Percentiles rank a stretch among this genome's conserved stretches.
phyloP scores from a whole-genome alignment of 2,797 vertebrate species.

The Peromyscus nudipes region DNA sequence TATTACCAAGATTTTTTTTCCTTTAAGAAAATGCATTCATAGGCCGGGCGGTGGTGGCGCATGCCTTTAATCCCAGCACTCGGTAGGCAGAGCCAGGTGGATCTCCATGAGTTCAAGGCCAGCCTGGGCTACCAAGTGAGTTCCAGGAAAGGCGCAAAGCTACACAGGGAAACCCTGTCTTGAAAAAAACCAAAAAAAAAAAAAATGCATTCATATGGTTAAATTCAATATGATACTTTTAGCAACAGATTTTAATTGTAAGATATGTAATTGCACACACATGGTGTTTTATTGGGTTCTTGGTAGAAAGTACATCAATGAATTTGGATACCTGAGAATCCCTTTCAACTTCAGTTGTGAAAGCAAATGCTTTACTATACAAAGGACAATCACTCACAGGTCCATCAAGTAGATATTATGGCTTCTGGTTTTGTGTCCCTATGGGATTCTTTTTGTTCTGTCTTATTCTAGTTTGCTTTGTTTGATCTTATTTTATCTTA shows the following conservation, averaged over 20 bases:
- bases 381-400: too few species aligned
- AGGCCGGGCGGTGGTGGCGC: too few species aligned
- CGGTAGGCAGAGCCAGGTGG: too few species aligned
- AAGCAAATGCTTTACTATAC: not conserved
- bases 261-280: constrained; percentile 31
- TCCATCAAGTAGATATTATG: not conserved
- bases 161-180: too few species aligned
- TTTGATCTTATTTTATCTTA: not conserved
- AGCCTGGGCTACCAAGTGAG: too few species aligned
- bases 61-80: too few species aligned
- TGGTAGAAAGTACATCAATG: constrained; percentile 51
- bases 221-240: constrained; percentile 62
- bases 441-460: not conserved
- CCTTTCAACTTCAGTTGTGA: not conserved
- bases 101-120: too few species aligned
- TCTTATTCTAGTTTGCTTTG: not conserved
- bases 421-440: not conserved
- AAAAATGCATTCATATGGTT: not conserved
- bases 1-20: constrained; percentile 73
- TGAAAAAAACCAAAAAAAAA: too few species aligned
- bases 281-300: constrained; percentile 9
- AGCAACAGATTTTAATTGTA: constrained; percentile 22
- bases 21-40: constrained; percentile 70
- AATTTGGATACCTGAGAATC: not conserved
- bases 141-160: too few species aligned